phyloP scores from a whole-genome alignment of 2,797 vertebrate genomes.

The Tauraco hartlaubi region DNA sequence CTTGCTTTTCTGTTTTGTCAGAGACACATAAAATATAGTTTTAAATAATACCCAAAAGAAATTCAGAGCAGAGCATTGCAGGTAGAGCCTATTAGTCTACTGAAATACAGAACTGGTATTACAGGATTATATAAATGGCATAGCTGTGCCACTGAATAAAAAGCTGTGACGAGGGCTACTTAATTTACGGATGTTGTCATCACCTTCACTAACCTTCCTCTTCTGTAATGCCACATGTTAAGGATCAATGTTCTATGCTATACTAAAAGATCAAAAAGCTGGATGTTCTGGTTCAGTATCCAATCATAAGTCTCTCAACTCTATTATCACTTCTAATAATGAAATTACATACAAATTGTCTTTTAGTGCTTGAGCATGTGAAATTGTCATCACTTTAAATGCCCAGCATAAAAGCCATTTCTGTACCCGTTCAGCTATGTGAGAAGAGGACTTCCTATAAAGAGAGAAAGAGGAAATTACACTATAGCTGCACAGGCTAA shows the following conservation, averaged over 20 bases:
- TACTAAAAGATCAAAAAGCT: conserved; percentile 44
- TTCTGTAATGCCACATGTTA: conserved; percentile 26
- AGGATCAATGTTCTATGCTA: conserved; percentile 40
- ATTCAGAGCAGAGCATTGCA: neutral
- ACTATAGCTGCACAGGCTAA: neutral
- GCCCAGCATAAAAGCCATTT: neutral
- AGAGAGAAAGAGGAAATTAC: neutral
- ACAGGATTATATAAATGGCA: conserved; percentile 22
- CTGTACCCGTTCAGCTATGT: neutral
- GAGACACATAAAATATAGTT: neutral
- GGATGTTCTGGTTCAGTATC: conserved; percentile 16
- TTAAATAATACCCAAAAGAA: neutral
- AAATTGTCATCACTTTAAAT: conserved; percentile 39
- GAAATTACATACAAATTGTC: conserved; percentile 49
- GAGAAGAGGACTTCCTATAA: neutral
- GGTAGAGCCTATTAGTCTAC: neutral
- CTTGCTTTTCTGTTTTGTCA: conserved; percentile 3
- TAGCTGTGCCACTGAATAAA: neutral
- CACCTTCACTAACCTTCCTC: conserved; percentile 58
- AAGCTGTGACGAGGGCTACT: neutral
- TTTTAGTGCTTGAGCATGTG: conserved; percentile 11
- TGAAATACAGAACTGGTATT: neutral
- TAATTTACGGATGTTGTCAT: conserved; percentile 17
- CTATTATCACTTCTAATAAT: conserved; percentile 47
- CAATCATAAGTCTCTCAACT: neutral